A percentile compares a stretch with the other conserved stretches of the same genome.
These are phyloP conservation scores for Drosophila sordidapex DNA, from an alignment of 2,888 invertebrate species.

Conservation along the genomic window DNA sequence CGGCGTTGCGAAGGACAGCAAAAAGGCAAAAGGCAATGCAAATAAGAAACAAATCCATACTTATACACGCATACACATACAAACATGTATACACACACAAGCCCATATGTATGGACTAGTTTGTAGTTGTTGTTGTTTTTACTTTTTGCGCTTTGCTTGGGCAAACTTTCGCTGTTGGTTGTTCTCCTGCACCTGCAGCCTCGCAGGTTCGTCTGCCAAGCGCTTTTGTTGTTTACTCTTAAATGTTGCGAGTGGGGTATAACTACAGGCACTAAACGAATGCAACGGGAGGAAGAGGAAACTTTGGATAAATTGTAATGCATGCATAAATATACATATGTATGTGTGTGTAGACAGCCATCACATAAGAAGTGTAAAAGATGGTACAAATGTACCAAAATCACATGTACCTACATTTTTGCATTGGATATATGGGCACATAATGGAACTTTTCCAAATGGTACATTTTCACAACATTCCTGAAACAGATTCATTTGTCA, in stretches of 20 bases:
- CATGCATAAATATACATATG: not conserved
- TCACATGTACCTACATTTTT: not conserved
- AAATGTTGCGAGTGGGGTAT: not conserved
- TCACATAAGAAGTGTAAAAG: not conserved
- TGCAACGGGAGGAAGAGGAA: not conserved
- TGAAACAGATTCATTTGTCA: not conserved
- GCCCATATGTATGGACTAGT: not conserved
- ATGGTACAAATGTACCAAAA: not conserved
- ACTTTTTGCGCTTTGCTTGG: constrained; percentile 22
- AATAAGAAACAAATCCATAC: constrained; percentile 13
- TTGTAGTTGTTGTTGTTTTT: constrained; percentile 16
- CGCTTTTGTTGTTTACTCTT: constrained; percentile 29
- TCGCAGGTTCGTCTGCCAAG: constrained; percentile 24
- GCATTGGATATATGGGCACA: not conserved
- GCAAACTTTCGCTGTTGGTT: constrained; percentile 54
- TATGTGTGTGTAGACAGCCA: not conserved
- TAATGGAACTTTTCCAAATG: not conserved
- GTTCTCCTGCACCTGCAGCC: constrained; percentile 37
- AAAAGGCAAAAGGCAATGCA: constrained; percentile 24
- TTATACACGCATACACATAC: not conserved
- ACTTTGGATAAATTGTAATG: not conserved
- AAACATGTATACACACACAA: not conserved
- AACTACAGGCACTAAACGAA: not conserved
- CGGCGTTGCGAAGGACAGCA: constrained; percentile 64
- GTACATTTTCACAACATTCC: not conserved